Base-by-base conservation (phyloP, 2,888 invertebrate species). In the Eudasyphora cyanicolor region DNA sequence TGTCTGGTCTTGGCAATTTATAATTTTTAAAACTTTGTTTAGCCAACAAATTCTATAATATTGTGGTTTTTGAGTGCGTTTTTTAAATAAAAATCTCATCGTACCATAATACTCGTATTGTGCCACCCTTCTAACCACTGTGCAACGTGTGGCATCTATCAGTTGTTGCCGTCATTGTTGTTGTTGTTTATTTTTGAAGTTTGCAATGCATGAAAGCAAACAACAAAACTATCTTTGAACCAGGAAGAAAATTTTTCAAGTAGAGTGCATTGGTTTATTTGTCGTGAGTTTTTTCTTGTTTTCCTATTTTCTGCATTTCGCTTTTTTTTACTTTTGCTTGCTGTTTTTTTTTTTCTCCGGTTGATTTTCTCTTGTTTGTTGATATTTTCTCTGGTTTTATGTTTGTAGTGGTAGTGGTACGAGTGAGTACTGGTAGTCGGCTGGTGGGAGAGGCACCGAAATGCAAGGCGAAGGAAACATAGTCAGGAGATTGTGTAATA, bases 161-260 rank as follows among this genome's bases (percentile, higher is more conserved):
- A 81, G 78, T 76, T 79, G 79, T 73, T 81, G 76, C n/a, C 21
- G 67, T 75, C 57, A 69, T 60, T 82, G 57, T 67, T 82, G 69
- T 51, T 79, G 24, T 76, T 76, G 57, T 49, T 64, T 67, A 12
- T 10, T n/a, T 51, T 73, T 45, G 32, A 24, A 74, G 75, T 42
- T 67, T 42, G 38, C 24, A 70, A 51, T 70, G 60, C 45, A 81
- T 57, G 57, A 75, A 82, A 76, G 57, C 71, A 82, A 85, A 75
- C 79, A 81, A 77, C 76, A 71, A 27, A 85, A 85, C 81, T 82
- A 85, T 85, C 85, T 89, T 87, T 89, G 90, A 88, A 90, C 91
- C 91, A 91, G 90, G 91, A 90, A 91, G 91, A 89, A 89, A 90
- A 90, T 88, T 85, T 82, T 86, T 84, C 86, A 85, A 85, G 82